Conservation (phyloP, 1,140 invertebrate genomes). For the Polypedilum pembai region DNA sequence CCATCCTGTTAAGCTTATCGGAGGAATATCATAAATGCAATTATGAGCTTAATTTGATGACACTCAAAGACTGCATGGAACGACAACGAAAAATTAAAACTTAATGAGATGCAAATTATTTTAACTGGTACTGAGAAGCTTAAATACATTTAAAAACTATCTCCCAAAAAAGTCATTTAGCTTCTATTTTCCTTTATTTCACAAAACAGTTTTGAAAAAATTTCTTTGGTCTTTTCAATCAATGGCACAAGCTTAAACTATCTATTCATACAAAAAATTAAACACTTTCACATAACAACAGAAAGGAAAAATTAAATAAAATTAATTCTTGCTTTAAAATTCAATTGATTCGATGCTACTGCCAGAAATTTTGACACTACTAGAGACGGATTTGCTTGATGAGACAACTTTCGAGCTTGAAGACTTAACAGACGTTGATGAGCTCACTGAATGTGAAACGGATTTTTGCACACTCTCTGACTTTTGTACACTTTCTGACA, state of each 20-base stretch:
- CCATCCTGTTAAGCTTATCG: slow-evolving; percentile 8
- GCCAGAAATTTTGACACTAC: slow-evolving; percentile 22
- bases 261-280: no score
- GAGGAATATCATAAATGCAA: slow-evolving; percentile 5
- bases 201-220: no score
- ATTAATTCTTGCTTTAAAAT: slow-evolving; percentile 20
- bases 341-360: neutral
- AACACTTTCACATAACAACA: no score
- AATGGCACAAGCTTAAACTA: no score
- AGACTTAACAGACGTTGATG: slow-evolving; percentile 20
- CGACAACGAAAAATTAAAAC: neutral
- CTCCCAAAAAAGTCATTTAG: no score
- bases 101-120: slow-evolving; percentile 19
- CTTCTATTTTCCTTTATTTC: no score
- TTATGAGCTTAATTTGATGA: slow-evolving; percentile 6
- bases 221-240: no score
- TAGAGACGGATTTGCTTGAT: neutral
- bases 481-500: slow-evolving; percentile 8
- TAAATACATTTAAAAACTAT: neutral
- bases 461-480: slow-evolving; percentile 20
- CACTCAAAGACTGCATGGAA: neutral
- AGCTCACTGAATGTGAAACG: slow-evolving; percentile 15
- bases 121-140: neutral
- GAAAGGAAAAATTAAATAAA: no score
- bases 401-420: neutral